Evolutionary conservation across 2,797 vertebrate species (phyloP).

Genomic region (Amphiprion clarkii): DNA sequence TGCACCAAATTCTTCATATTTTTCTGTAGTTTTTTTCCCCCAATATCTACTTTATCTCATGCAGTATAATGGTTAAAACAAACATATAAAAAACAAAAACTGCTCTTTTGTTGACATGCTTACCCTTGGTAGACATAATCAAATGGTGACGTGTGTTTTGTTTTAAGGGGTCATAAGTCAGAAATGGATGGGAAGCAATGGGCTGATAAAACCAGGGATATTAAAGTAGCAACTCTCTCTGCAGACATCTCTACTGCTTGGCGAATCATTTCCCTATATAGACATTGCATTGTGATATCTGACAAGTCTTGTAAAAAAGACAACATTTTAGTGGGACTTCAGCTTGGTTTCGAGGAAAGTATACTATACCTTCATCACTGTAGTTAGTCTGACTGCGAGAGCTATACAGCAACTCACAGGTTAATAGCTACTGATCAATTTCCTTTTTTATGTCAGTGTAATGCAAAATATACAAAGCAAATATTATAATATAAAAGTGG

Average conservation of each 20-base stretch:
- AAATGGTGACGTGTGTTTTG: background rate
- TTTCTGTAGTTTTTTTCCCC: too few species aligned
- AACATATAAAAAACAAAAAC: background rate
- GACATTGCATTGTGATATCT: too few species aligned
- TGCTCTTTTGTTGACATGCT: background rate
- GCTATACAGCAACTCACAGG: background rate
- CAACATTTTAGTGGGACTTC: background rate
- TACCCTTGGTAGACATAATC: background rate
- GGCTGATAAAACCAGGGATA: background rate
- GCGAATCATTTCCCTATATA: too few species aligned
- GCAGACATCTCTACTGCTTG: too few species aligned
- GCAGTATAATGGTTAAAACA: background rate
- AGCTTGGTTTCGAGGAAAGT: background rate
- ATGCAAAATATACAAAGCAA: background rate
- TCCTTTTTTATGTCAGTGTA: background rate
- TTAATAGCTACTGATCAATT: accelerated
- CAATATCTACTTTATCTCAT: too few species aligned
- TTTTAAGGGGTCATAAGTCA: background rate
- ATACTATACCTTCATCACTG: too few species aligned
- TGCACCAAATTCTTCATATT: too few species aligned
- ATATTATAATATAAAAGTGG: background rate
- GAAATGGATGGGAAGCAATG: background rate
- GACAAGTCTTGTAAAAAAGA: too few species aligned
- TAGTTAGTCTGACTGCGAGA: background rate
- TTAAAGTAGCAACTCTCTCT: too few species aligned